Evolutionary conservation across 2,113 vertebrate genomes (phyloP).

Genomic region (Myocastor coypus): DNA sequence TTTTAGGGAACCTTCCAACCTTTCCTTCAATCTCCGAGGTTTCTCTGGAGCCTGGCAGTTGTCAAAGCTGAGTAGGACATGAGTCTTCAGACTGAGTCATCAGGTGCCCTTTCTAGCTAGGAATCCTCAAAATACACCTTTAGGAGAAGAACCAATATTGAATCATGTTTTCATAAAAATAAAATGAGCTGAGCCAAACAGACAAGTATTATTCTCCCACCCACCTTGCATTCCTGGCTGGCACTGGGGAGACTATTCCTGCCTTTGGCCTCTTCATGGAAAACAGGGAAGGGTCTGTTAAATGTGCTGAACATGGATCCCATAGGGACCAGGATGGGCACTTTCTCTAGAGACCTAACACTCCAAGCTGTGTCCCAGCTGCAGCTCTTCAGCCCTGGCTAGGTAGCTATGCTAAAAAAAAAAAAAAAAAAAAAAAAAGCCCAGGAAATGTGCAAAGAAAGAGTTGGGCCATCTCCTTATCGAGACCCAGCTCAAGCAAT

Average conservation of each 20-base stretch:
- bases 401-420: neutral
- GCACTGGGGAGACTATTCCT: constrained; percentile 42
- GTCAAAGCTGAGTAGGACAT: constrained; percentile 51
- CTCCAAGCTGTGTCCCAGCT: neutral
- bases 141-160: constrained; percentile 67
- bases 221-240: constrained; percentile 33
- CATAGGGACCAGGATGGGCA: neutral
- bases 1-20: constrained; percentile 34
- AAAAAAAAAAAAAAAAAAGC: neutral
- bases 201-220: constrained; percentile 66
- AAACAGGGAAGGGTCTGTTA: neutral
- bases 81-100: constrained; percentile 72
- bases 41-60: constrained; percentile 19
- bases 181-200: constrained; percentile 59
- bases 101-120: constrained; percentile 71
- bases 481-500: neutral
- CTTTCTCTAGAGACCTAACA: neutral
- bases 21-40: neutral
- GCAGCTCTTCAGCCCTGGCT: neutral
- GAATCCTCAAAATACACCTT: constrained; percentile 68
- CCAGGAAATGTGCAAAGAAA: neutral
- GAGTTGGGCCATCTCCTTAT: neutral
- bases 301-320: neutral
- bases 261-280: neutral
- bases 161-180: constrained; percentile 73